Conservation (phyloP, 2,113 vertebrate genomes). For the Setophaga kirtlandii region DNA sequence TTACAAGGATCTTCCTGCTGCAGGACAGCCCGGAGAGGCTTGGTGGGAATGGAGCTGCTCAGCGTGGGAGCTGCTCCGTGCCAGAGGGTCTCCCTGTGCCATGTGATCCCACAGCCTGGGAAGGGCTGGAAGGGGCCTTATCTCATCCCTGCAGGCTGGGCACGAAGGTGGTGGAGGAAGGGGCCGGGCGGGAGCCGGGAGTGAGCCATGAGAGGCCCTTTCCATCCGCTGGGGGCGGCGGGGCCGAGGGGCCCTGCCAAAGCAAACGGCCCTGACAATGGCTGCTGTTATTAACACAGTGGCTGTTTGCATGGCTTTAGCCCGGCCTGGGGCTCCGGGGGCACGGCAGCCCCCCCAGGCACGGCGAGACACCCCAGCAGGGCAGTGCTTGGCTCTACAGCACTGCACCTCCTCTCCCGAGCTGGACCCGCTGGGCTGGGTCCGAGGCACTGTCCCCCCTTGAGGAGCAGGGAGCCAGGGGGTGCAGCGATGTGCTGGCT, state of each 20-base stretch:
- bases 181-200: not conserved
- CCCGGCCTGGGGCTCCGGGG: not conserved
- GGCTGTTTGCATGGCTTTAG: not conserved
- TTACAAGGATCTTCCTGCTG: not conserved
- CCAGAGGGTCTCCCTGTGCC: not conserved
- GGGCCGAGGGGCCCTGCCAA: not conserved
- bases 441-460: fast-evolving
- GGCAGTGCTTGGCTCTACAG: not conserved
- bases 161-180: not conserved
- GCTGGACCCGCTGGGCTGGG: fast-evolving
- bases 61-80: not conserved
- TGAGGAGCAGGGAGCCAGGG: not conserved
- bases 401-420: not conserved
- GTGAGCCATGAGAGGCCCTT: not conserved
- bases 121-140: not conserved
- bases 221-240: not conserved
- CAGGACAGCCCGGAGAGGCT: fast-evolving
- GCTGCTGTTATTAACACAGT: fast-evolving
- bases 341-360: not conserved
- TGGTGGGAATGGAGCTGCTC: not conserved
- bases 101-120: fast-evolving
- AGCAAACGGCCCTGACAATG: constrained; percentile 38
- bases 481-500: fast-evolving
- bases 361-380: not conserved
- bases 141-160: not conserved